Evolutionary conservation across 2,888 invertebrate genomes (phyloP), one percentile per base, ranked within the genome.

Genomic region (Heliconius hortense): DNA sequence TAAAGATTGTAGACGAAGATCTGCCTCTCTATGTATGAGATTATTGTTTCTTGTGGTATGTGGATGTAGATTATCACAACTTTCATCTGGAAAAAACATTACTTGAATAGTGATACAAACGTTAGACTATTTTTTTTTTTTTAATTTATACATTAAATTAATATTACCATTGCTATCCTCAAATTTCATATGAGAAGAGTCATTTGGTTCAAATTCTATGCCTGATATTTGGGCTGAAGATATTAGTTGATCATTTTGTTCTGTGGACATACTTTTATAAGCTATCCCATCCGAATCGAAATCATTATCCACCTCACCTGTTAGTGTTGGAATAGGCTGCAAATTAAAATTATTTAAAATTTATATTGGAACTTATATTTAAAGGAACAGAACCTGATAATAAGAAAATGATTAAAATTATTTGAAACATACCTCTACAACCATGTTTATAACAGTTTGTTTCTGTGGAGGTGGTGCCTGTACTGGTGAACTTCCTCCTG

Each of bases 201-300:
- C 66, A 24, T 66, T 66, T 66, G 7, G 39, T 66, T 66, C 66
- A 39, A 66, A 66, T 26, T 66, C 66, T 66, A 43, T 39, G 39
- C 39, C 24, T 66, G 66, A 39, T 15, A 7, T 24, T 8, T 66
- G 66, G 24, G 24, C 66, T 43, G 39, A 15, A 24, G 39, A 39
- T 18, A 24, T 24, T 18, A 66, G 39, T 24, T 39, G 24, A 15
- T 39, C 66, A 43, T 15, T 66, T 66, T 66, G 66, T 11, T 43
- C 66, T 15, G 39, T 66, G 11, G 66, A 66, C 0, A 66, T 66
- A 15, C 26, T 24, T 66, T 66, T 66, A 66, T 66, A 66, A 15
- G 43, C 66, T 43, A 66, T 66, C n/a, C 66, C 66, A 43, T 66
- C 66, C 24, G 66, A 66, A 66, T 66, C 66, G 43, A 66, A 66